phyloP scores from a whole-genome alignment of 2,113 vertebrate genomes.

The Etheostoma spectabile region DNA sequence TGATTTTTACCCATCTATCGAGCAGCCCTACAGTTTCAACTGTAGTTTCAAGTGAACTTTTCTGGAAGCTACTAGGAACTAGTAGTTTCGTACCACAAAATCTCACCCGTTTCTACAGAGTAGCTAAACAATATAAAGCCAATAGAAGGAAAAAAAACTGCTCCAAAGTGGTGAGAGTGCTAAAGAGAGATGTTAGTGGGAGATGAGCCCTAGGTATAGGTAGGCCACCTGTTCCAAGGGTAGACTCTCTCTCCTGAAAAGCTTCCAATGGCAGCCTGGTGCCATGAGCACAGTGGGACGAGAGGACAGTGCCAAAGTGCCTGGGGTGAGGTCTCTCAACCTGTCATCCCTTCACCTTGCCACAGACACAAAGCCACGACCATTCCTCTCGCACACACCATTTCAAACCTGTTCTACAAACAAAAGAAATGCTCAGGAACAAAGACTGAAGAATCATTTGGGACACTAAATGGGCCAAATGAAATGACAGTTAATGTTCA shows the following conservation, averaged over 20 bases:
- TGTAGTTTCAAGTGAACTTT: too few species aligned
- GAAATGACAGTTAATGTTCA: slow-evolving; percentile 48
- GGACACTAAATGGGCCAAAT: slow-evolving; percentile 29
- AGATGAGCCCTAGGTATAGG: slow-evolving; percentile 78
- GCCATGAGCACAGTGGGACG: slow-evolving; percentile 82
- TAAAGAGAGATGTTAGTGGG: slow-evolving; percentile 79
- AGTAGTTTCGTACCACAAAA: not conserved
- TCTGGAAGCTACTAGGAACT: too few species aligned
- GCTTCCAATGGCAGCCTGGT: slow-evolving; percentile 80
- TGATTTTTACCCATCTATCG: too few species aligned
- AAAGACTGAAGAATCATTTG: slow-evolving; percentile 39
- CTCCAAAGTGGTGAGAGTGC: slow-evolving; percentile 40
- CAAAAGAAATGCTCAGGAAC: slow-evolving; percentile 23
- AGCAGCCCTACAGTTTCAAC: not conserved
- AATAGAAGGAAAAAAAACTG: slow-evolving; percentile 11
- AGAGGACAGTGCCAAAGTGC: slow-evolving; percentile 81
- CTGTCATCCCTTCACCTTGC: slow-evolving; percentile 85
- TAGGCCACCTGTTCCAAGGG: slow-evolving; percentile 87
- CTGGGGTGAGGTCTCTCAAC: slow-evolving; percentile 85
- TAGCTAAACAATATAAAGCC: slow-evolving; percentile 30
- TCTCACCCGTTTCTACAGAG: slow-evolving; percentile 12
- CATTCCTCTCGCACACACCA: slow-evolving; percentile 47
- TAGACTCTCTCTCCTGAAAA: slow-evolving; percentile 80
- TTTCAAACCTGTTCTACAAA: slow-evolving; percentile 40
- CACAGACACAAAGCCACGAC: slow-evolving; percentile 60